Percentiles rank a stretch among this genome's conserved stretches.
These are phyloP conservation scores for Cirrhinus molitorella DNA, from an alignment of 2,797 vertebrate species.

Conservation along the genomic window DNA sequence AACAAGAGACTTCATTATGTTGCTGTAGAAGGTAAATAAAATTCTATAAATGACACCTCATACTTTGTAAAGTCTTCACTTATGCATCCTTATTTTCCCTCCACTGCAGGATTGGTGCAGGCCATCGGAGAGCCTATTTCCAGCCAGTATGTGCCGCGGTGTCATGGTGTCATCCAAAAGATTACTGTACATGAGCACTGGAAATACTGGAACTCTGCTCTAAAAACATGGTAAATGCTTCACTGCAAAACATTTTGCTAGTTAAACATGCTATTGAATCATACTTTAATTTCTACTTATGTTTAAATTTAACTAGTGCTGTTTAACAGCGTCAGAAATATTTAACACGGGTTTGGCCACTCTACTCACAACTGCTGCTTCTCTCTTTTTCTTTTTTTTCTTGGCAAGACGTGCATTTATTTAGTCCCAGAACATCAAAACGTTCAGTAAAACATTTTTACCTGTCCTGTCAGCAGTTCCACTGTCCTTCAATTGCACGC, in stretches of 20 bases:
- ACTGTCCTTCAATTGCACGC: too few species aligned
- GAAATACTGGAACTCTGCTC: slow-evolving; percentile 73
- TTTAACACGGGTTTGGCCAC: too few species aligned
- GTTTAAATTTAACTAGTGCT: too few species aligned
- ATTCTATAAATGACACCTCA: background rate
- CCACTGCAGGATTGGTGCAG: slow-evolving; percentile 72
- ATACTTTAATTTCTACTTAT: background rate
- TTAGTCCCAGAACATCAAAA: too few species aligned
- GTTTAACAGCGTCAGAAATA: too few species aligned
- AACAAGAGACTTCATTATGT: slow-evolving; percentile 76
- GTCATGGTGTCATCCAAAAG: slow-evolving; percentile 79
- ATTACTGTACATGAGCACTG: slow-evolving; percentile 70
- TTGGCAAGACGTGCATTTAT: too few species aligned
- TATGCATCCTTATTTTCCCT: background rate
- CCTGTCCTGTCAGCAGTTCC: too few species aligned
- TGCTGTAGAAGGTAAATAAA: slow-evolving; percentile 78
- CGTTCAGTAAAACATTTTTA: too few species aligned
- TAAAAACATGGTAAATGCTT: slow-evolving; percentile 70
- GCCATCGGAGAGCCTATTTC: slow-evolving; percentile 74
- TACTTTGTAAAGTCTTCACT: background rate
- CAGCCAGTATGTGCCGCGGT: slow-evolving; percentile 75
- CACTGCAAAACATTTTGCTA: background rate
- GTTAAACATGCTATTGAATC: background rate
- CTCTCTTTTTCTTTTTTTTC: too few species aligned
- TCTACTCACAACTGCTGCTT: too few species aligned